Conservation (phyloP, 2,888 invertebrate species). For the Eupeodes luniger region DNA sequence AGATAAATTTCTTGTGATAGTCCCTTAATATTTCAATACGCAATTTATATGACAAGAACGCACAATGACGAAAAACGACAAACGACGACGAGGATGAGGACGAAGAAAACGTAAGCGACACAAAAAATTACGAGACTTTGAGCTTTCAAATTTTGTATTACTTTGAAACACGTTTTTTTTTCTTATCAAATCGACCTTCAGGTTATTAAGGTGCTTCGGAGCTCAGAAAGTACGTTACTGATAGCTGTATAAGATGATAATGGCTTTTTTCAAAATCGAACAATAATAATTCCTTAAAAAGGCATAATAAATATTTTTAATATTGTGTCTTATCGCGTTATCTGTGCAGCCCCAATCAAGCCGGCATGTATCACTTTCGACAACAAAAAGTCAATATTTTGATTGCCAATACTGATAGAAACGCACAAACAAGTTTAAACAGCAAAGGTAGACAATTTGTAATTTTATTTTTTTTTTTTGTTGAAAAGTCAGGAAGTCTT, state of each 20-base stretch:
- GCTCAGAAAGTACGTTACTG: not conserved
- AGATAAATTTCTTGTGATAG: conserved; percentile 38
- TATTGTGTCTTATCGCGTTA: not conserved
- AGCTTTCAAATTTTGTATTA: not conserved
- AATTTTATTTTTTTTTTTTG: no score
- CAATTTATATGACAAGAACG: not conserved
- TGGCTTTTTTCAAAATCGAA: not conserved
- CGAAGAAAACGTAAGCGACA: not conserved
- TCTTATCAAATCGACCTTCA: not conserved
- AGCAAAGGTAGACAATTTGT: not conserved
- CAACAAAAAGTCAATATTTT: not conserved
- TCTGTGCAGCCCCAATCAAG: not conserved
- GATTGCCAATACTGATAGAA: not conserved
- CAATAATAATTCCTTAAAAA: conserved; percentile 10
- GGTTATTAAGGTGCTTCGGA: not conserved
- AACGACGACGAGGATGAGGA: not conserved
- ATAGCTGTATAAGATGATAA: not conserved
- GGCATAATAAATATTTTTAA: not conserved
- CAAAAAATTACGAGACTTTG: not conserved
- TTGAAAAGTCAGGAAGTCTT: not conserved
- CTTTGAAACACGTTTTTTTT: conserved; percentile 13
- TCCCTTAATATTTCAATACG: conserved; percentile 13
- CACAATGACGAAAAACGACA: not conserved
- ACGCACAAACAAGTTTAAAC: not conserved
- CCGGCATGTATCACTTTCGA: not conserved